phyloP scores from a whole-genome alignment of 2,888 invertebrate genomes.

The Xanthorhoe spadicearia region DNA sequence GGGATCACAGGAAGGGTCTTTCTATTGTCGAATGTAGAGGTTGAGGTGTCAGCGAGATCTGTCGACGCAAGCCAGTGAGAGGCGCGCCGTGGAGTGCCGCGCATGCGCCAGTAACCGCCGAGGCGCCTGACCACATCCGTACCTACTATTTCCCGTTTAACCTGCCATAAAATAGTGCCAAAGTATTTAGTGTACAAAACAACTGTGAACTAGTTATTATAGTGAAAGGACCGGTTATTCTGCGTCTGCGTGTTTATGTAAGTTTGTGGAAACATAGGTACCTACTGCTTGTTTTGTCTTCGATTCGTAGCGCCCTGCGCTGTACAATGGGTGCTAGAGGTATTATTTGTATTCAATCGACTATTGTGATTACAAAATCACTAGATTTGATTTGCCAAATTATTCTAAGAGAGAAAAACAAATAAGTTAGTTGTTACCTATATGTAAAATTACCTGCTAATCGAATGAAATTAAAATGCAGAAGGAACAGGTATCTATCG shows the following conservation, averaged over 20 bases:
- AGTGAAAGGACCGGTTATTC: conserved; percentile 59
- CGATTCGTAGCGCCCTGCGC: conserved; percentile 33
- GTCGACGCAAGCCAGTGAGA: conserved; percentile 63
- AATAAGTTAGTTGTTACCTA: no score
- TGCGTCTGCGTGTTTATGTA: conserved; percentile 63
- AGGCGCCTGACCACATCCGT: conserved; percentile 41
- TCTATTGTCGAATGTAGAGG: conserved; percentile 22
- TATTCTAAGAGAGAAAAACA: conserved; percentile 23
- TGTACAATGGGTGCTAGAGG: conserved; percentile 30
- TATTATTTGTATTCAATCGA: conserved; percentile 29
- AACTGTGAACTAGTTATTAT: conserved; percentile 49
- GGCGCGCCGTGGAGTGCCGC: conserved; percentile 73
- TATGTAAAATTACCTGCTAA: not conserved
- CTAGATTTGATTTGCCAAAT: conserved; percentile 20
- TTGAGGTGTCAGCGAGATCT: conserved; percentile 52
- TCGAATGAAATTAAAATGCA: conserved; percentile 13
- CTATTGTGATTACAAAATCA: conserved; percentile 26
- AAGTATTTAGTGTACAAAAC: conserved; percentile 58
- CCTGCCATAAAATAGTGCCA: conserved; percentile 57
- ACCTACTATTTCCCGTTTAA: conserved; percentile 39
- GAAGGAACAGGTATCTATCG: conserved; percentile 11
- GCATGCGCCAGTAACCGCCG: conserved; percentile 64
- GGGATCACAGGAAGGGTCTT: conserved; percentile 26
- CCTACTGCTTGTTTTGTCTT: conserved; percentile 49
- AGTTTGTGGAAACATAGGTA: conserved; percentile 63